A percentile compares a stretch with the other conserved stretches of the same genome.
phyloP scores from a whole-genome alignment of 2,888 invertebrate species.

The Corbicula japonica region DNA sequence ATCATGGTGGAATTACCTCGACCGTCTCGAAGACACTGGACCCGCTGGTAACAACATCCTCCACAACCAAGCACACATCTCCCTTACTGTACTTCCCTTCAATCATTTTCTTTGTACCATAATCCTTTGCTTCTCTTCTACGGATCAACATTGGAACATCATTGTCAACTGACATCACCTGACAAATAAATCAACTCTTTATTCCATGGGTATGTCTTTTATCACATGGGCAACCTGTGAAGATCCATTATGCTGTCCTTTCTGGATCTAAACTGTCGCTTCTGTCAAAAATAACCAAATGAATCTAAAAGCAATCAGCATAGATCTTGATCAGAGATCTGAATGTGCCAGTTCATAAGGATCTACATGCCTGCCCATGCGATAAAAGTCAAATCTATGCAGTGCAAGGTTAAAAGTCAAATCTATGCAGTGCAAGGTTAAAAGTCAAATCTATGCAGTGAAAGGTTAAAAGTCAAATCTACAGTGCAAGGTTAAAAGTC shows the following conservation, averaged over 20 bases:
- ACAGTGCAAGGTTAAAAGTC: no score
- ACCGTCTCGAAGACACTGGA: slow-evolving; percentile 97
- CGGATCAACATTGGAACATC: slow-evolving; percentile 95
- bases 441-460: no score
- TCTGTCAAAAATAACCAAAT: not conserved
- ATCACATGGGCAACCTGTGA: not conserved
- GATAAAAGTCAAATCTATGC: no score
- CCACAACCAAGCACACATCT: slow-evolving; percentile 95
- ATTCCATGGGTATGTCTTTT: not conserved
- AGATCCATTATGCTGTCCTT: not conserved
- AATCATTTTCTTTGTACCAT: slow-evolving; percentile 98
- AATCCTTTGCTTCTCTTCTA: slow-evolving; percentile 96
- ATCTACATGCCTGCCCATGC: not conserved
- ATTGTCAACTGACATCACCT: slow-evolving; percentile 87
- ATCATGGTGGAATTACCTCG: slow-evolving; percentile 88
- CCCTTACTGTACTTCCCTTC: slow-evolving; percentile 94
- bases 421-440: no score
- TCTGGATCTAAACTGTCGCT: not conserved
- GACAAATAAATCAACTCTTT: slow-evolving; percentile 26
- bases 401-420: no score
- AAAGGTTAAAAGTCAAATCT: no score
- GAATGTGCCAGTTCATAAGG: not conserved
- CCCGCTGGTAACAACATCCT: slow-evolving; percentile 96
- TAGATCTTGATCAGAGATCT: not conserved
- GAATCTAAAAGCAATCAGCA: not conserved